Base-by-base conservation (phyloP, 2,888 invertebrate genomes). In the Schizotus pectinicornis region DNA sequence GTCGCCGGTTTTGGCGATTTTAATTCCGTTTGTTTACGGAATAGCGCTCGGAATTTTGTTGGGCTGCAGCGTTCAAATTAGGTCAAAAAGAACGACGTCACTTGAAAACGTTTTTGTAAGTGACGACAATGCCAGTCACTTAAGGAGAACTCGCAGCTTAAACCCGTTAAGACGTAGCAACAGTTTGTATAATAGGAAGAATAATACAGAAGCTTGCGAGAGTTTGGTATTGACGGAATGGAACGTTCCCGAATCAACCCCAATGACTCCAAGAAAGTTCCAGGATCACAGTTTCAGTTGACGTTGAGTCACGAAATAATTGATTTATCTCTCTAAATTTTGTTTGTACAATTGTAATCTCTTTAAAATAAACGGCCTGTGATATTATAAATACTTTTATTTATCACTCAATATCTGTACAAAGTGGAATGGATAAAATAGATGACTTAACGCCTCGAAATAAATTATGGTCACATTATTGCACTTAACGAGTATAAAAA, bases 1-100 rank as follows among this genome's bases (percentile, higher is more conserved):
- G 22, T 66, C 65, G 11, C 68, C 69, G 7, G 35, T 61, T 32
- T 50, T 69, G 46, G 45, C 61, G 32, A 45, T 61, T 12, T 32
- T 50, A 22, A 30, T 54, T 41, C 45, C 61, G 30, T 61, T 61
- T 46, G 39, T 61, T 41, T 61, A 57, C 35, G 61, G 61, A 37
- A 54, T 61, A 11, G 41, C 46, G 11, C 41, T 61, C 9, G 61
- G 61, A 11, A 30, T 61, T 9, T 7, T 61, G 46, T 54, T 61
- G 35, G 37, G 54, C n/a, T 61, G 39, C 37, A 13, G 32, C 2
- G n/a, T 52, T 1, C 39, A 51, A 32, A 37, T 46, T 7, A 39
- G 38, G 11, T 9, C 2, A 12, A 13, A 56, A 48, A 54, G 39
- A 46, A 8, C 12, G 1, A n/a, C 7, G 7, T 12, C 33, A 39